A percentile compares a stretch with the other conserved stretches of the same genome.
Evolutionary conservation across 2,113 vertebrate species (phyloP).

Genomic region (Gnathonemus echidnorhynchus): DNA sequence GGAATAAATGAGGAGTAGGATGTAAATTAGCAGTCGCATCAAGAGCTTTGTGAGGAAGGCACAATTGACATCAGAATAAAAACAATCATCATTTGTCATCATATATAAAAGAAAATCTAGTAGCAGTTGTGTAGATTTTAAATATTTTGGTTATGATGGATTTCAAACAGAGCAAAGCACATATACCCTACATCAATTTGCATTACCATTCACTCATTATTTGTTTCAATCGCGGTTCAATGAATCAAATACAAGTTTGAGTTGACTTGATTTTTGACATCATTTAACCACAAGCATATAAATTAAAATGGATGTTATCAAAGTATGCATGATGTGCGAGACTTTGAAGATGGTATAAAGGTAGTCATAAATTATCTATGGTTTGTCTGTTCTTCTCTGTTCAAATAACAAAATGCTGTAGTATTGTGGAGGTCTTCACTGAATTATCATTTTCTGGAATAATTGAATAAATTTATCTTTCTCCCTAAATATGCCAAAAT

Average conservation of each 20-base stretch:
- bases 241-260: neutral
- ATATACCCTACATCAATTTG: neutral
- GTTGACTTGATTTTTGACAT: neutral
- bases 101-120: neutral
- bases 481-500: slow-evolving; percentile 19
- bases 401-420: neutral
- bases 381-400: slow-evolving; percentile 3
- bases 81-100: neutral
- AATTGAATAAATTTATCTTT: slow-evolving; percentile 20
- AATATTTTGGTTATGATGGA: neutral
- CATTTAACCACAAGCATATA: neutral
- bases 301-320: neutral
- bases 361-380: slow-evolving; percentile 53
- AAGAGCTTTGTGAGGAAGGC: neutral
- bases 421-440: slow-evolving; percentile 23
- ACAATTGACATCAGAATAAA: neutral
- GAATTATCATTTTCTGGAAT: slow-evolving; percentile 38
- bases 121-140: neutral
- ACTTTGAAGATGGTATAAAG: slow-evolving; percentile 42
- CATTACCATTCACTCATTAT: neutral
- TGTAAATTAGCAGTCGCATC: neutral
- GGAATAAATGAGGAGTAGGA: neutral
- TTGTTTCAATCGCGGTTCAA: neutral
- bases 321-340: slow-evolving; percentile 46
- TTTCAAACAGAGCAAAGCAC: neutral